Base-by-base conservation (phyloP, 1,140 invertebrate genomes). In the Acromyrmex charruanus region DNA sequence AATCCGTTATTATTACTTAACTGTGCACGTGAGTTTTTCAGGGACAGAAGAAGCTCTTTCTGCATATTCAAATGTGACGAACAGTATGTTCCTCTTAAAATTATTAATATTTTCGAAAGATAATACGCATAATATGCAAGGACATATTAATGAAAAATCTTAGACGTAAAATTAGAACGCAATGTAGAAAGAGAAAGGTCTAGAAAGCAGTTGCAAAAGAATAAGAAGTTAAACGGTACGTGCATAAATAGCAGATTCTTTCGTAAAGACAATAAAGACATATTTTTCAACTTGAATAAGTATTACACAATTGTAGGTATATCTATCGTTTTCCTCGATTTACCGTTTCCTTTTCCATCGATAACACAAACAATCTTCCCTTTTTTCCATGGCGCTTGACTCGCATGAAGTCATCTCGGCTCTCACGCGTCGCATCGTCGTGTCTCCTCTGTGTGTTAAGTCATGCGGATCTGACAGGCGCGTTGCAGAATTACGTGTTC, bases 391-490 rank as follows among this genome's bases (percentile, higher is more conserved):
- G 69, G 12, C 35, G 39, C 39, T 63, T 49, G 44, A 25, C 66
- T 59, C 58, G 55, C 69, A 35, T 72, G 51, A n/a, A 55, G 44
- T 61, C 80, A 35, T 75, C 69, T 71, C 55, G 31, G 53, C 21
- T 44, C 9, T 44, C 58, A 39, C 21, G 65, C 35, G 35, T 31
- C 21, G 65, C 35, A 25, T 31, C 80, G 68, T 49, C 68, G 80
- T 44, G 28, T 59, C 80, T 84, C 63, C 72, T 79, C 49, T 85
- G 66, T 18, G 12, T 51, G 77, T 55, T 58, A 61, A 85, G 81
- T 75, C 86, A 85, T 71, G 81, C 80, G 49, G 55, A 77, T 28
- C 28, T 79, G 74, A 68, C 88, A 79, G 28, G 35, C 87, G 53
- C 14, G 63, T 58, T 65, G 63, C 39, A 53, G 55, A 87, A 87